These are phyloP conservation scores for Aphaenogaster ashmeadi DNA, from an alignment of 1,140 invertebrate species.

Conservation along the genomic window DNA sequence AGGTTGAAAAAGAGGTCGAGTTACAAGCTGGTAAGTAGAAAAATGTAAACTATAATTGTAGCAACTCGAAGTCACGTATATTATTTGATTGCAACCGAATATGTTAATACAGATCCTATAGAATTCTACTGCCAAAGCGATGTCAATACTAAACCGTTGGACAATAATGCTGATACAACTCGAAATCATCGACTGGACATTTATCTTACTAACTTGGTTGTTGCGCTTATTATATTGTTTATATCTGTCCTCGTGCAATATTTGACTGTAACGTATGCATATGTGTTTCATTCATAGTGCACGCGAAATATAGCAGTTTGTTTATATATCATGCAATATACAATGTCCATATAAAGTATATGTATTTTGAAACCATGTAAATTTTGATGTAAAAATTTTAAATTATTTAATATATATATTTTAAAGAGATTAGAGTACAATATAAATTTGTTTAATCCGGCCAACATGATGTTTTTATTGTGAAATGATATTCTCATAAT, in stretches of 20 bases:
- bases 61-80: conserved; percentile 51
- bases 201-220: conserved; percentile 87
- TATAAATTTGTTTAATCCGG: conserved; percentile 13
- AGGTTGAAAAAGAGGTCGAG: conserved; percentile 90
- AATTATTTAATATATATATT: conserved; percentile 38
- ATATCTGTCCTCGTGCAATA: conserved; percentile 88
- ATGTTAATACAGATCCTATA: conserved; percentile 88
- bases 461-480: background rate
- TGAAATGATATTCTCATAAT: background rate
- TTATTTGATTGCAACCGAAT: conserved; percentile 38
- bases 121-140: conserved; percentile 89
- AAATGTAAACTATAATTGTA: conserved; percentile 1
- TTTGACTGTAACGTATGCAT: background rate
- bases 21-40: conserved; percentile 87
- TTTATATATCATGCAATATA: conserved; percentile 36
- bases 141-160: conserved; percentile 86
- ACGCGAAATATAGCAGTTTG: conserved; percentile 59
- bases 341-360: conserved; percentile 29
- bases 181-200: conserved; percentile 87
- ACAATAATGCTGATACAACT: conserved; percentile 84
- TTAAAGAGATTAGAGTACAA: background rate
- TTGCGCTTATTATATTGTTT: conserved; percentile 88
- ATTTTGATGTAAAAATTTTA: conserved; percentile 63
- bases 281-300: conserved; percentile 35
- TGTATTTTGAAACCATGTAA: conserved; percentile 38